These are phyloP conservation scores for Mylabris sibirica DNA, from an alignment of 2,888 invertebrate species.

Conservation along the genomic window DNA sequence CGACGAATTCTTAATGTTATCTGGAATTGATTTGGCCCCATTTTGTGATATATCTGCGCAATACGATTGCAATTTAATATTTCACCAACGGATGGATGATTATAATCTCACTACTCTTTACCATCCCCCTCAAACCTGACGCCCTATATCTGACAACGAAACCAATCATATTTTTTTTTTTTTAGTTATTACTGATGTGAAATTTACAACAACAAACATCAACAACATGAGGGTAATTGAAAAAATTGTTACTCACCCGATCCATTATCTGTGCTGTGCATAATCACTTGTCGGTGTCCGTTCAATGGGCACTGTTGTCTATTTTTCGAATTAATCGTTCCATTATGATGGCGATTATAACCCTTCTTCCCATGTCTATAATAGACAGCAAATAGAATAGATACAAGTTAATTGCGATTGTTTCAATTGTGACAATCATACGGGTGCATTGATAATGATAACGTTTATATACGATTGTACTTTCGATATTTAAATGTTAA, in stretches of 20 bases:
- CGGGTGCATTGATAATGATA: slow-evolving; percentile 39
- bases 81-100: slow-evolving; percentile 26
- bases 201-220: neutral
- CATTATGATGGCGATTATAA: slow-evolving; percentile 35
- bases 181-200: neutral
- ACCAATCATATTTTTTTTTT: neutral
- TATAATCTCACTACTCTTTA: slow-evolving; percentile 29
- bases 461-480: neutral
- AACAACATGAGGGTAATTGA: neutral
- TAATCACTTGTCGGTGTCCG: slow-evolving; percentile 51
- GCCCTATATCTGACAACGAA: neutral
- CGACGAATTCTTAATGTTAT: slow-evolving; percentile 46
- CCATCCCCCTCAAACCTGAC: neutral
- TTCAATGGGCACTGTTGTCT: slow-evolving; percentile 41
- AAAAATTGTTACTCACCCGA: slow-evolving; percentile 55
- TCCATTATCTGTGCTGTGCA: slow-evolving; percentile 63
- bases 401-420: slow-evolving; percentile 14
- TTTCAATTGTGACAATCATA: slow-evolving; percentile 22
- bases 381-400: slow-evolving; percentile 29
- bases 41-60: slow-evolving; percentile 30
- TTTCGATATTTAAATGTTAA: neutral
- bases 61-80: slow-evolving; percentile 27
- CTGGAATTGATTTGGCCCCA: slow-evolving; percentile 28
- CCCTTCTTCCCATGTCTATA: slow-evolving; percentile 31
- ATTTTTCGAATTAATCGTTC: slow-evolving; percentile 52